Base-by-base conservation (phyloP, 2,888 invertebrate genomes). In the Allacma fusca region DNA sequence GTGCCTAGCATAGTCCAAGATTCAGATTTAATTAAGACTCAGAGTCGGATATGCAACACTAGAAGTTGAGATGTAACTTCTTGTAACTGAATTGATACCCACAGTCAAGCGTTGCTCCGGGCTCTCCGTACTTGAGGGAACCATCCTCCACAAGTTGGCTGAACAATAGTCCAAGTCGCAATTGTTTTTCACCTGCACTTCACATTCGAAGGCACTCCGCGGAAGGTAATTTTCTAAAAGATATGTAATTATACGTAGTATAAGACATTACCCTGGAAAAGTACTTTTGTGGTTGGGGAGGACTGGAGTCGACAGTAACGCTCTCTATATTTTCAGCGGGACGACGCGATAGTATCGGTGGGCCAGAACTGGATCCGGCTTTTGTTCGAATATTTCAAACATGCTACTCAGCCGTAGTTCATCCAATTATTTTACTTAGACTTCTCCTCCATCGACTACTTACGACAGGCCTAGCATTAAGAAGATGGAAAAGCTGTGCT, bases 391-490 rank as follows among this genome's bases (percentile, higher is more conserved):
- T 85, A 78, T 87, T 87, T 81, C 85, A 87, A 80, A 85, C 87
- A 28, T 87, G 87, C 79, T 86, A 89, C 78, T 89, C 90, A 1
- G 86, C 88, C 81, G 87, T 89, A 13, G 87, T 90, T 72, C 89
- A 89, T 84, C 90, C 90, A 0, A 86, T 90, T 44, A 88, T 90
- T 72, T 86, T 90, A 57, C 85, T 90, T 59, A 86, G 90, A 26
- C 86, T 90, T 68, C 86, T 90, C 40, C 88, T 89, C 78, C 90
- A 90, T 85, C 87, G 89, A 77, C 86, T 90, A 78, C 88, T 90
- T 76, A 89, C 89, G 67, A 88, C 89, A 77, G 87, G 87, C 85
- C 87, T 89, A 50, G 87, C 88, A 13, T 86, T 89, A 77, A 85
- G 86, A 86, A 87, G 87, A 85, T 87, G 86, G 86, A 87, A 87